Evolutionary conservation across 2,113 vertebrate genomes (phyloP).

Genomic region (Sturnira hondurensis): DNA sequence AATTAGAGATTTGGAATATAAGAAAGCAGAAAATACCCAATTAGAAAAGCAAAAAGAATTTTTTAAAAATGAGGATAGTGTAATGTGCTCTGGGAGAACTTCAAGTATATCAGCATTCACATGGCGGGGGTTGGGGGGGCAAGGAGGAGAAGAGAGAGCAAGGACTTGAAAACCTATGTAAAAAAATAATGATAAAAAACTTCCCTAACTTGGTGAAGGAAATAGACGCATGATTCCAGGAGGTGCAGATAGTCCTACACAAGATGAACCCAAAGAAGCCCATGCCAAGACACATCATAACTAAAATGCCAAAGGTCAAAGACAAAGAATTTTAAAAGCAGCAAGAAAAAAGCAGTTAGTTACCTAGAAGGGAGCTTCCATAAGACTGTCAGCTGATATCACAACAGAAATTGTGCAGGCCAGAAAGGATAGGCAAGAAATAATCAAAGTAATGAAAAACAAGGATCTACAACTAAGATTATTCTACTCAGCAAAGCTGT

Average conservation of each 20-base stretch:
- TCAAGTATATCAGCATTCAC: neutral
- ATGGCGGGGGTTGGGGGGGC: neutral
- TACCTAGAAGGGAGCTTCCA: neutral
- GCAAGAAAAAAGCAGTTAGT: neutral
- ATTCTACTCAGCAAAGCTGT: neutral
- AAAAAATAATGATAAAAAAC: neutral
- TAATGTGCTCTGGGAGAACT: neutral
- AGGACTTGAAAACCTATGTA: neutral
- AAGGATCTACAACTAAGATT: neutral
- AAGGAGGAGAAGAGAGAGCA: neutral
- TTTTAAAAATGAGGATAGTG: neutral
- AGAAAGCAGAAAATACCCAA: neutral
- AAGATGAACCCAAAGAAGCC: neutral
- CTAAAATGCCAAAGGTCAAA: too few species aligned
- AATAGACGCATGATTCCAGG: neutral
- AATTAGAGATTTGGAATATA: neutral
- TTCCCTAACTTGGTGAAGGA: neutral
- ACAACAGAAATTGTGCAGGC: neutral
- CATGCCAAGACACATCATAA: too few species aligned
- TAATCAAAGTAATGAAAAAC: neutral
- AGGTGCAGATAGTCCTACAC: neutral
- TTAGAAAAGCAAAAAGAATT: neutral
- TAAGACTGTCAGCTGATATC: neutral
- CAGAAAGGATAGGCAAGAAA: neutral
- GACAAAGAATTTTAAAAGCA: neutral